phyloP scores from a whole-genome alignment of 2,797 vertebrate genomes.

The Anisognathus igniventris region DNA sequence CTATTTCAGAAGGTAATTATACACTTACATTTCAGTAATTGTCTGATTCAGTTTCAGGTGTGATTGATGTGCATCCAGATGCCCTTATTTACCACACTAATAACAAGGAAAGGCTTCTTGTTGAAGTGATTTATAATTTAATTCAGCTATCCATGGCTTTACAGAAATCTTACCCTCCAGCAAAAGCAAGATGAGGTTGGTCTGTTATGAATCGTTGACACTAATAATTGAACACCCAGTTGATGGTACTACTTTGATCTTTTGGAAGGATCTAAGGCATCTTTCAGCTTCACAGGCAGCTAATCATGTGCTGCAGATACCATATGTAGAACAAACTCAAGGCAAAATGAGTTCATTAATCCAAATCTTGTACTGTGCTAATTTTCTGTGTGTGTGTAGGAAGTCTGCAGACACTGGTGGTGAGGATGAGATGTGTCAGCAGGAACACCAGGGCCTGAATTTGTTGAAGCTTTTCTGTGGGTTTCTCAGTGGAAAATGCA shows the following conservation, averaged over 20 bases:
- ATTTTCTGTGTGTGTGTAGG: neutral
- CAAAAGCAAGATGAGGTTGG: neutral
- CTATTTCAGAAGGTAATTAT: neutral
- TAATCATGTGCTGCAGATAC: neutral
- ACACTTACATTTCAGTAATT: neutral
- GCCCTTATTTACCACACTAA: neutral
- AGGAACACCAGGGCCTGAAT: neutral
- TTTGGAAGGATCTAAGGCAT: neutral
- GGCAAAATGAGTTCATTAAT: constrained; percentile 1
- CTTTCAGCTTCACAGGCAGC: neutral
- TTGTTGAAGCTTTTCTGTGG: neutral
- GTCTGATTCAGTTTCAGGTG: neutral
- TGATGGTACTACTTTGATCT: neutral
- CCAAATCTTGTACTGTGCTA: neutral
- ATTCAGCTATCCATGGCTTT: neutral
- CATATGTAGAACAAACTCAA: neutral
- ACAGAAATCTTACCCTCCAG: neutral
- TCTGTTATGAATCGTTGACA: neutral
- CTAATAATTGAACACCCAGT: neutral
- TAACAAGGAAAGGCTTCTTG: neutral
- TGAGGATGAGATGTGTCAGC: neutral
- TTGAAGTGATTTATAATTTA: neutral
- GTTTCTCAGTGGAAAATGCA: neutral
- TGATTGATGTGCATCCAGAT: neutral
- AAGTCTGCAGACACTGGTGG: neutral